A percentile compares a stretch with the other conserved stretches of the same genome.
These are phyloP conservation scores for Myotis planiceps DNA, from an alignment of 2,797 vertebrate genomes.

Conservation along the genomic window DNA sequence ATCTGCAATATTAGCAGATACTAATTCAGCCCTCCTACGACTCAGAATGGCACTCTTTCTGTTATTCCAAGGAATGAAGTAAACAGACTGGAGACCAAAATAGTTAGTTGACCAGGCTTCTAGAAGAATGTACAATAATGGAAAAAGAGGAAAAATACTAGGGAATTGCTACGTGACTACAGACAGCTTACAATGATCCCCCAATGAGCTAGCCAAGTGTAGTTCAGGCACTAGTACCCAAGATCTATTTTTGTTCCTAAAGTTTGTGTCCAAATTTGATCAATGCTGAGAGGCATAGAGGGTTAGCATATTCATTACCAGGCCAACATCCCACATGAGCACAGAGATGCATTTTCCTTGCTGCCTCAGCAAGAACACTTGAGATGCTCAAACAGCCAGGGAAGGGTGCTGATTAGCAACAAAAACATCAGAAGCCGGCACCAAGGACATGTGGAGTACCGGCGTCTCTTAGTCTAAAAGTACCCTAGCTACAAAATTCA, in stretches of 20 bases:
- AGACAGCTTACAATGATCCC: neutral
- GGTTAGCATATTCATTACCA: neutral
- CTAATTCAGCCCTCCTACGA: neutral
- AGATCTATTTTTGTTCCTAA: conserved; percentile 28
- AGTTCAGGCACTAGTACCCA: neutral
- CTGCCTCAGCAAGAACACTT: conserved; percentile 64
- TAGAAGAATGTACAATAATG: neutral
- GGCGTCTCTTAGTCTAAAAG: conserved; percentile 7
- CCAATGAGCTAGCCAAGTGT: neutral
- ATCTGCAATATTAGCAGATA: neutral
- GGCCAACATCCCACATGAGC: neutral
- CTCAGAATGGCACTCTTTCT: neutral
- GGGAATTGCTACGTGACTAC: neutral
- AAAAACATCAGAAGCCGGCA: neutral
- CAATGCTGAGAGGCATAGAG: neutral
- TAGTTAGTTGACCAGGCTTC: neutral
- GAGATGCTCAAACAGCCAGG: neutral
- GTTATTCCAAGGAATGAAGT: neutral
- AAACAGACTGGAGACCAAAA: neutral
- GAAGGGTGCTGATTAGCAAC: neutral
- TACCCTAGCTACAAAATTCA: neutral
- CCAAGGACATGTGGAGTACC: neutral
- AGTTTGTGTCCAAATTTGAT: neutral
- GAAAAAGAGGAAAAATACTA: neutral
- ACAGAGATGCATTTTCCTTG: conserved; percentile 35